A percentile compares a stretch with the other conserved stretches of the same genome.
Conservation (phyloP, 1,140 invertebrate species). For the Drosophila nannoptera region DNA sequence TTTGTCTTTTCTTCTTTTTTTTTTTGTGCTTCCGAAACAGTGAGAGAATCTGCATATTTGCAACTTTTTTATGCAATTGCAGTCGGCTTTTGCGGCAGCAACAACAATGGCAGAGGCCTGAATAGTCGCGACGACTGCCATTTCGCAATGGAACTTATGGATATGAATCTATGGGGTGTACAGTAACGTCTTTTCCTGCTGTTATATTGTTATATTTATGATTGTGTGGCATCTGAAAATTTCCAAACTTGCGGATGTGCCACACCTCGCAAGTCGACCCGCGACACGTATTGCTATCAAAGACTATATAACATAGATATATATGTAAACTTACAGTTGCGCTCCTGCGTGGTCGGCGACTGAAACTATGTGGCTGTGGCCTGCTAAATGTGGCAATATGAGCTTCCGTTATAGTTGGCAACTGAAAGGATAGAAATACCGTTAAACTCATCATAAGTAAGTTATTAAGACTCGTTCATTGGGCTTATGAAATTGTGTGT, state of each 20-base stretch:
- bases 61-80: conserved; percentile 23
- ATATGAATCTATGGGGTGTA: neutral
- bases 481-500: conserved; percentile 5
- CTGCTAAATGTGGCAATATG: neutral
- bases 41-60: conserved; percentile 17
- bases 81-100: neutral
- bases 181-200: conserved; percentile 14
- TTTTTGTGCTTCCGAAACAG: conserved; percentile 2
- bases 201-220: conserved; percentile 25
- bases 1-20: neutral
- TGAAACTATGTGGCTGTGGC: neutral
- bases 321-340: conserved; percentile 19
- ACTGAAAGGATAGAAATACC: conserved; percentile 14
- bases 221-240: conserved; percentile 19
- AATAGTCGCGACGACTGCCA: conserved; percentile 8
- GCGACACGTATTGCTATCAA: neutral
- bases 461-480: neutral
- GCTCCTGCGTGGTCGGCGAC: conserved; percentile 5
- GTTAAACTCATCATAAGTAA: neutral
- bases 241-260: conserved; percentile 16
- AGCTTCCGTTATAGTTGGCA: neutral
- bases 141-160: conserved; percentile 33
- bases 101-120: conserved; percentile 31
- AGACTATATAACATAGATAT: neutral
- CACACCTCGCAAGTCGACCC: neutral